A percentile compares a stretch with the other conserved stretches of the same genome.
These are phyloP conservation scores for Accipiter cooperii DNA, from an alignment of 2,113 vertebrate species.

Conservation along the genomic window DNA sequence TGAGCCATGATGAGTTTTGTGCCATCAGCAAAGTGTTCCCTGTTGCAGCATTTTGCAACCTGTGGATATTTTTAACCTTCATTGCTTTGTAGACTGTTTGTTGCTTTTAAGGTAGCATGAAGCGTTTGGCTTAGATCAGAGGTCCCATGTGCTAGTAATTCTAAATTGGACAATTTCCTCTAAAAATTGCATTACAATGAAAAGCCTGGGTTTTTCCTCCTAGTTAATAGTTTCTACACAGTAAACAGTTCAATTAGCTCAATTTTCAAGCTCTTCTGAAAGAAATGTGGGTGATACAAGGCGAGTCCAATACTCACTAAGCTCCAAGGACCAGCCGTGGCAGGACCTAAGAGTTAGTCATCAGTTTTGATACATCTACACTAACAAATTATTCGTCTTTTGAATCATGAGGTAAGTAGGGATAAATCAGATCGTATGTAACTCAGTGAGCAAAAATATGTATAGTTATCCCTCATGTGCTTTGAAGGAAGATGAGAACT, in stretches of 20 bases:
- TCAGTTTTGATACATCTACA: neutral
- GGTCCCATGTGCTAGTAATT: neutral
- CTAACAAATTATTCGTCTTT: neutral
- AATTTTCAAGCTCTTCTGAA: neutral
- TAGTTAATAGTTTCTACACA: neutral
- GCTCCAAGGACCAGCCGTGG: neutral
- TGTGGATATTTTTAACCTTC: neutral
- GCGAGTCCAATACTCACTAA: neutral
- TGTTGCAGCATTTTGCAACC: neutral
- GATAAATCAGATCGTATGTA: neutral
- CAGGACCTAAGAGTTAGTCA: neutral
- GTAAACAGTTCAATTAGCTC: neutral
- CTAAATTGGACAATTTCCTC: neutral
- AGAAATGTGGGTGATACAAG: neutral
- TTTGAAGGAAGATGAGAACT: neutral
- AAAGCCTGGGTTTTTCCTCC: neutral
- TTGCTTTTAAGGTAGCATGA: neutral
- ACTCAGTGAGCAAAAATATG: neutral
- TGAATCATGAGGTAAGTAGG: neutral
- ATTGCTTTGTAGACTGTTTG: neutral
- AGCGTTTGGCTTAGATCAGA: neutral
- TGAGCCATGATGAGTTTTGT: neutral
- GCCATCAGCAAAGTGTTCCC: neutral
- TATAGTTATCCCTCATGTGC: neutral
- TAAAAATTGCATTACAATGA: neutral